Conservation (phyloP, 2,113 vertebrate species). For the Lasiurus borealis region DNA sequence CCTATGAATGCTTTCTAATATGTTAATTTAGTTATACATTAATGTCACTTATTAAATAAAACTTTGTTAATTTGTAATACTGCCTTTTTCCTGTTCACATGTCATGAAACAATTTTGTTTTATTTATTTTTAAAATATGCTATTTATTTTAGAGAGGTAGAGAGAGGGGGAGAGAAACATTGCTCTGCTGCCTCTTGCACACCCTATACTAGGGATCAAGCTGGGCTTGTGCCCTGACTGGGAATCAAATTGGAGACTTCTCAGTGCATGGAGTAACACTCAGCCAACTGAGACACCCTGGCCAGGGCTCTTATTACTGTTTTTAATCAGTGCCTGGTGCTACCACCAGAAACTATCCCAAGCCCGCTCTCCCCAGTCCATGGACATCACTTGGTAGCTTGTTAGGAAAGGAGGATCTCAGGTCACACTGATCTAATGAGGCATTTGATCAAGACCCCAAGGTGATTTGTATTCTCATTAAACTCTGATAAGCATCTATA, state of each 20-base stretch:
- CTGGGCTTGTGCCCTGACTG: too few species aligned
- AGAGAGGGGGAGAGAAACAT: neutral
- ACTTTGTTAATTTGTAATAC: neutral
- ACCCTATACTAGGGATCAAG: too few species aligned
- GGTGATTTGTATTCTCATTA: neutral
- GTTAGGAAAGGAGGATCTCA: neutral
- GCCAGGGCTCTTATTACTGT: neutral
- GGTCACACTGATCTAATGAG: neutral
- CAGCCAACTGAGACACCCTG: neutral
- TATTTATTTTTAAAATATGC: neutral
- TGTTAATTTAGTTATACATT: neutral
- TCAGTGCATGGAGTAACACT: neutral
- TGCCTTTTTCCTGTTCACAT: neutral
- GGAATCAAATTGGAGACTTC: neutral
- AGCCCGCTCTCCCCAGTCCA: neutral
- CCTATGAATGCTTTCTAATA: neutral
- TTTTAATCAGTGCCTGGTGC: neutral
- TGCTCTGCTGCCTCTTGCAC: neutral
- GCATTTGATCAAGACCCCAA: slow-evolving; percentile 12
- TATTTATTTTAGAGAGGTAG: neutral
- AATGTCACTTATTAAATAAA: neutral
- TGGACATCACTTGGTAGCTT: neutral
- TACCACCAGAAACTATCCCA: neutral
- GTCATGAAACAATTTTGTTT: neutral
- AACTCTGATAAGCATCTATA: neutral